These are phyloP conservation scores for Fringilla coelebs DNA, from an alignment of 2,797 vertebrate species.

Conservation along the genomic window DNA sequence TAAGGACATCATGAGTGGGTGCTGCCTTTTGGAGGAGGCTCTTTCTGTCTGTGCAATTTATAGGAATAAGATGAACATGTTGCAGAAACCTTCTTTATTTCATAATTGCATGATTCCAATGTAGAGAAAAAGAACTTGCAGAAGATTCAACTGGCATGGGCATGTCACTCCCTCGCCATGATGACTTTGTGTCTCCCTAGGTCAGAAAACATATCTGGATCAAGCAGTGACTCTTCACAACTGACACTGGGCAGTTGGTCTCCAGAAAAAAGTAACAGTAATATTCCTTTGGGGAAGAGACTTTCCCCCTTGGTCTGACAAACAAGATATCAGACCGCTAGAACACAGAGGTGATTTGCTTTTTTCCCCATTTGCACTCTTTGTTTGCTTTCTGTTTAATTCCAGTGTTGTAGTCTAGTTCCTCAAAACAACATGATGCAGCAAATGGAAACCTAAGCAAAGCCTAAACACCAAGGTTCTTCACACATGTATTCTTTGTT, in stretches of 20 bases:
- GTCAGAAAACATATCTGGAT: background rate
- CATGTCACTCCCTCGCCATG: background rate
- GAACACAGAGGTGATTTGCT: background rate
- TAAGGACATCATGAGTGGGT: background rate
- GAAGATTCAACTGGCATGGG: background rate
- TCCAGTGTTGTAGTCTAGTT: background rate
- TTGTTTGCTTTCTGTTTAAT: background rate
- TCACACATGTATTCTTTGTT: background rate
- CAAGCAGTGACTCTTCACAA: background rate
- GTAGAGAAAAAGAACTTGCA: background rate
- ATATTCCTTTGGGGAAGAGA: background rate
- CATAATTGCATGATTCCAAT: background rate
- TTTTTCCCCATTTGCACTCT: background rate
- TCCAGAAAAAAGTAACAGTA: background rate
- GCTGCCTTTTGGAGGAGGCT: rapidly evolving
- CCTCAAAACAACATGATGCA: background rate
- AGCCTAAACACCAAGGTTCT: background rate
- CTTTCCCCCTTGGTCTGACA: background rate
- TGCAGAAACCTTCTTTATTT: background rate
- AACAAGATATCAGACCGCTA: background rate
- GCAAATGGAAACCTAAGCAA: background rate
- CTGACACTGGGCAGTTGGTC: background rate
- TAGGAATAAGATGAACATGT: background rate
- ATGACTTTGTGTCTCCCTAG: background rate
- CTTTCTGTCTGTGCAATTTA: background rate